Evolutionary conservation across 2,797 vertebrate genomes (phyloP), one percentile per base, ranked within the genome.

Genomic region (Clarias pachynema): DNA sequence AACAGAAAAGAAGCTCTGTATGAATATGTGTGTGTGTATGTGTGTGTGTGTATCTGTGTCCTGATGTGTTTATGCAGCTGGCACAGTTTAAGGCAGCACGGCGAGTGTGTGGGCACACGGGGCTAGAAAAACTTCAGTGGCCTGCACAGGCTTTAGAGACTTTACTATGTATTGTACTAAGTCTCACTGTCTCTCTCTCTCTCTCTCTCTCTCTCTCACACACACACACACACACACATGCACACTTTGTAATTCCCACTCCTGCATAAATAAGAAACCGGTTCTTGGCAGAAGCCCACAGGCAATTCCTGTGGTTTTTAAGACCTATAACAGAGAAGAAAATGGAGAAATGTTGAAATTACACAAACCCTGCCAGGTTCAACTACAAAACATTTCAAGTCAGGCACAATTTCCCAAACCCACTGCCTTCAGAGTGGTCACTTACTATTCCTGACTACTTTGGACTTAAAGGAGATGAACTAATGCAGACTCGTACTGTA

Each of bases 241-340:
- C 9, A 70, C 1, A 12, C 34, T 18, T 31, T 80, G 37, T 87
- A 85, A 95, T 96, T 95, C 95, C 95, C 92, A 83, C 91, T 93
- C 92, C 94, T 94, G 95, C 95, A 95, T 95, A 95, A 96, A 91
- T 79, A 96, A 95, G 95, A 92, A 94, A 91, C 93, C 96, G 95
- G 74, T 95, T 96, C 91, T 93, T 95, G 95, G 95, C 94, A 91
- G 84, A 0, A 78, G 88, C 89, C 84, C 79, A 90, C 91, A 79
- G 90, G 91, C 93, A 94, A 96, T 93, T 88, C 93, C 94, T 96
- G 95, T 72, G 95, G 96, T 92, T 90, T 80, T 89, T 92, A 86
- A 87, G 91, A 87, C 91, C 94, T 94, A 91, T 92, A 92, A 91
- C 89, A 91, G 93, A 94, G 85, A 66, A 66, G 81, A 91, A 93